Conservation (phyloP, 2,113 vertebrate species). For the Channa maculata region DNA sequence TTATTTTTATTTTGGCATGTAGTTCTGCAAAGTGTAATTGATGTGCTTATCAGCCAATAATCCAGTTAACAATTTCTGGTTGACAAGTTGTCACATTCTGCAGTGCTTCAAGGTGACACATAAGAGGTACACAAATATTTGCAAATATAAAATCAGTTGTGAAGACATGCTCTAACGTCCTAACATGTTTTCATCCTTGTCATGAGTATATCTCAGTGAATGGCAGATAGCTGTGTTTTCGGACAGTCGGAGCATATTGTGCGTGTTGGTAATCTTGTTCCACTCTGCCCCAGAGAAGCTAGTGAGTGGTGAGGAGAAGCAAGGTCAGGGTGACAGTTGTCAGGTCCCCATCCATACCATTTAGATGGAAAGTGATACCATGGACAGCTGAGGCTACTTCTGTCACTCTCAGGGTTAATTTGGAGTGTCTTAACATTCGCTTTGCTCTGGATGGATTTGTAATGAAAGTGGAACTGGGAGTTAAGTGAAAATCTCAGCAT, state of each 20-base stretch:
- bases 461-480: constrained; percentile 73
- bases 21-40: constrained; percentile 1
- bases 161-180: constrained; percentile 23
- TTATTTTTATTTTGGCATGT: constrained; percentile 32
- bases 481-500: constrained; percentile 68
- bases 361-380: constrained; percentile 83
- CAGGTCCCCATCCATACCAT: constrained; percentile 68
- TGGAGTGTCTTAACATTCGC: constrained; percentile 78
- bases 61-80: constrained; percentile 39
- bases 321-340: constrained; percentile 83
- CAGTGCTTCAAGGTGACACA: constrained; percentile 43
- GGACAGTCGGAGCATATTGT: constrained; percentile 48
- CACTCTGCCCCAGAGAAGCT: constrained; percentile 45
- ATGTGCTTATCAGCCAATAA: constrained; percentile 40
- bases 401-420: constrained; percentile 78
- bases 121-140: constrained; percentile 4
- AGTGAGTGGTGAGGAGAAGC: constrained; percentile 52
- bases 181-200: constrained; percentile 9
- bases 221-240: constrained; percentile 55
- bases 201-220: constrained; percentile 2
- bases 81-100: constrained; percentile 12
- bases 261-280: constrained; percentile 62
- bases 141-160: constrained; percentile 32
- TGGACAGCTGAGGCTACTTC: constrained; percentile 80
- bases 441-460: constrained; percentile 63